These are phyloP conservation scores for Takifugu rubripes DNA, from an alignment of 2,797 vertebrate genomes.

Conservation along the genomic window DNA sequence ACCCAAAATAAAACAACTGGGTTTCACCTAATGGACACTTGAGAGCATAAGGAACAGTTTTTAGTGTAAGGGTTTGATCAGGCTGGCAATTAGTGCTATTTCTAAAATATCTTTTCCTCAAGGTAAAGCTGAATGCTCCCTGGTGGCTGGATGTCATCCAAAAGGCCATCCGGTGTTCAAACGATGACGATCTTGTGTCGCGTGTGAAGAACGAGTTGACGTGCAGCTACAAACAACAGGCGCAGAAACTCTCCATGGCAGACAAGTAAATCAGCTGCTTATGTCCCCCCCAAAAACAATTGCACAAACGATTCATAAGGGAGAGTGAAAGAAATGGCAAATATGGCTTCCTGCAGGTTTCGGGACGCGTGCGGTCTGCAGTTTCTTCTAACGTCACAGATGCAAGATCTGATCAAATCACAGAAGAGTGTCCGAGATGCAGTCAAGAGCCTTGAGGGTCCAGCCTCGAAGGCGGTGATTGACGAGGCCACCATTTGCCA, in stretches of 20 bases:
- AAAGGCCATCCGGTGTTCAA: slow-evolving; percentile 73
- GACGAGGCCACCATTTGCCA: slow-evolving; percentile 93
- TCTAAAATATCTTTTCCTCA: slow-evolving; percentile 1
- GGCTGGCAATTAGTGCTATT: no score
- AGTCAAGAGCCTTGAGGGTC: slow-evolving; percentile 90
- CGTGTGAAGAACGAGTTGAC: slow-evolving; percentile 93
- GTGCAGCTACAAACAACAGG: slow-evolving; percentile 90
- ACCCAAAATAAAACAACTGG: no score
- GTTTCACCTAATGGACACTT: no score
- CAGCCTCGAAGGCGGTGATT: slow-evolving; percentile 87
- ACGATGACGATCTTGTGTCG: slow-evolving; percentile 89
- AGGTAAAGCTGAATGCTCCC: slow-evolving; percentile 86
- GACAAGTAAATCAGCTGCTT: slow-evolving; percentile 83
- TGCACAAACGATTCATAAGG: not conserved
- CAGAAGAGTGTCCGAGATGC: slow-evolving; percentile 90
- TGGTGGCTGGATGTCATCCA: slow-evolving; percentile 97
- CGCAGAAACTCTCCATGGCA: slow-evolving; percentile 88
- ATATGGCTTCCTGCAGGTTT: slow-evolving; percentile 74
- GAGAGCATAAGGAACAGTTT: no score
- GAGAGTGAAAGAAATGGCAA: not conserved
- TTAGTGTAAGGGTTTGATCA: no score
- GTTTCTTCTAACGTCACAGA: slow-evolving; percentile 87
- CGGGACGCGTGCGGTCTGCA: slow-evolving; percentile 90
- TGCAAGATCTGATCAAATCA: slow-evolving; percentile 88
- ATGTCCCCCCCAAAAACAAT: not conserved